Evolutionary conservation across 2,888 invertebrate species (phyloP).

Genomic region (Germaria angustata): DNA sequence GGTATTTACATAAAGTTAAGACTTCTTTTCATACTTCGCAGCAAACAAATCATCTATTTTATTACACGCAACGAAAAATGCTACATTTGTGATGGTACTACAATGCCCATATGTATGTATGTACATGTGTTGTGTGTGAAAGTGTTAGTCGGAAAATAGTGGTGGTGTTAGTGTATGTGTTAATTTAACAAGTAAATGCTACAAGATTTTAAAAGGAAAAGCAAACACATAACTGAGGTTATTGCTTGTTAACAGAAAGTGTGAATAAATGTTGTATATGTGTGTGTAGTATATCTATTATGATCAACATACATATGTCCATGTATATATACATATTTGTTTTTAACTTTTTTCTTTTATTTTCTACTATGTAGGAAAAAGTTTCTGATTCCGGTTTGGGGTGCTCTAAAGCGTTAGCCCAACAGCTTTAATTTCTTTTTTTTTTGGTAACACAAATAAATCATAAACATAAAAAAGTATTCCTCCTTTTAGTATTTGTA

Average conservation of each 20-base stretch:
- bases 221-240: constrained; percentile 33
- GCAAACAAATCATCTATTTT: constrained; percentile 36
- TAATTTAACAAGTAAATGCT: constrained; percentile 6
- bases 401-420: background rate
- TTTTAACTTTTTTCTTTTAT: background rate
- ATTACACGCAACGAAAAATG: constrained; percentile 44
- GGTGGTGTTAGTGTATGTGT: background rate
- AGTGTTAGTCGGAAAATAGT: background rate
- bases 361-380: background rate
- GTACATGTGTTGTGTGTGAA: background rate
- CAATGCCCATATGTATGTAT: too few species aligned
- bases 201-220: background rate
- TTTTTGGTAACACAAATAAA: constrained; percentile 46
- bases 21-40: constrained; percentile 32
- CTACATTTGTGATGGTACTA: too few species aligned
- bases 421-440: background rate
- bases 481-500: background rate
- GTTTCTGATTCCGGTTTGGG: background rate
- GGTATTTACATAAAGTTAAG: constrained; percentile 47
- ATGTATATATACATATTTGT: background rate
- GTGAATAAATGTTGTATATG: background rate
- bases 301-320: background rate
- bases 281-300: background rate
- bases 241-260: background rate
- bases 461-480: constrained; percentile 37